phyloP scores from a whole-genome alignment of 2,888 invertebrate species.

The Dione vanillae region DNA sequence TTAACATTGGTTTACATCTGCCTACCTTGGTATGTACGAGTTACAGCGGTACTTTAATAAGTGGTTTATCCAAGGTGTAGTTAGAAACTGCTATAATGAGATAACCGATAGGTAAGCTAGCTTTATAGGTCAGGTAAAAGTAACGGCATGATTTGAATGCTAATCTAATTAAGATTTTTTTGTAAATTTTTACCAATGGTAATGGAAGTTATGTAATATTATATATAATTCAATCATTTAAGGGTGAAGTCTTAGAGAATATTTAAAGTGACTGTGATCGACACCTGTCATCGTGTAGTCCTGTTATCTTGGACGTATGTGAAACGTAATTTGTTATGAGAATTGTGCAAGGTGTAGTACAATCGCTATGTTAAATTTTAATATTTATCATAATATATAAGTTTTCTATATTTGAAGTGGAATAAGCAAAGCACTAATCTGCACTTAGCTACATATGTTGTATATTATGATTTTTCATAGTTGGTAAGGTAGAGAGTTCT shows the following conservation, averaged over 20 bases:
- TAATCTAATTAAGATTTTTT: not conserved
- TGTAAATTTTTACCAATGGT: not conserved
- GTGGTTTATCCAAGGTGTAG: no score
- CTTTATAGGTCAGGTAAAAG: no score
- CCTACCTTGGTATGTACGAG: no score
- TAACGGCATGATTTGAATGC: not conserved
- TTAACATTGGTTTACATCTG: no score
- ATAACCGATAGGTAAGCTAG: not conserved
- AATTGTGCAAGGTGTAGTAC: constrained; percentile 18
- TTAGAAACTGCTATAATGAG: no score
- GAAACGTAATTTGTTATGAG: constrained; percentile 14
- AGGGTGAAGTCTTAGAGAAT: constrained; percentile 6
- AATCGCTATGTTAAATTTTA: not conserved
- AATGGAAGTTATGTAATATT: not conserved
- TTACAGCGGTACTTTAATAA: no score
- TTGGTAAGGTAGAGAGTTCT: no score
- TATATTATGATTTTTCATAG: no score
- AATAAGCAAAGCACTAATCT: no score
- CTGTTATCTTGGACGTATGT: not conserved
- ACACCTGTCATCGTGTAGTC: constrained; percentile 1
- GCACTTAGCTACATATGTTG: no score
- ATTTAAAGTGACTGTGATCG: constrained; percentile 17
- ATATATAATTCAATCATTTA: not conserved
- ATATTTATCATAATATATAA: not conserved
- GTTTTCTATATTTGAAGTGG: no score